Evolutionary conservation across 2,888 invertebrate species (phyloP).

Genomic region (Aricia artaxerxes): DNA sequence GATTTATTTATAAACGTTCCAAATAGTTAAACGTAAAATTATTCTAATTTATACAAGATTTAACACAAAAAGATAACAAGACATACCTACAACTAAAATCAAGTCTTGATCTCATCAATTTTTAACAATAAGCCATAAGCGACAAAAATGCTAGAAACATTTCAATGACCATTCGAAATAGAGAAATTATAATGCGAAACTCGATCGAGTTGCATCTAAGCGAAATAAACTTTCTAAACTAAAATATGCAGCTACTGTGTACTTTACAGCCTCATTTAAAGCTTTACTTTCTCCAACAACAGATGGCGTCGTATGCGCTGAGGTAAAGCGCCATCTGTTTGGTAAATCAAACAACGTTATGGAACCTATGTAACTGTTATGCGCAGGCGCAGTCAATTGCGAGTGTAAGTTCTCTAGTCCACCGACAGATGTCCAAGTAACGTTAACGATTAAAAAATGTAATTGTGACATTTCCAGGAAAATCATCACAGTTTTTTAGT

Average conservation of each 20-base stretch:
- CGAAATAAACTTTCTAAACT: constrained; percentile 30
- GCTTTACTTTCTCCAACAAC: not conserved
- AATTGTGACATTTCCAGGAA: too few relatives aligned
- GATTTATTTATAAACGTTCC: not conserved
- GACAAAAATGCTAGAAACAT: not conserved
- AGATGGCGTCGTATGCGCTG: not conserved
- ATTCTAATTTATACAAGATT: not conserved
- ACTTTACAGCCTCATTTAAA: constrained; percentile 11
- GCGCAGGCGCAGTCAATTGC: not conserved
- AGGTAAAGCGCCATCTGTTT: not conserved
- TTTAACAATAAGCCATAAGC: not conserved
- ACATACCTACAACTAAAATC: not conserved
- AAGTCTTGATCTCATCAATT: not conserved
- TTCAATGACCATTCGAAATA: constrained; percentile 21
- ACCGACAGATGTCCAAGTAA: not conserved
- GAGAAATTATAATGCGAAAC: constrained; percentile 7
- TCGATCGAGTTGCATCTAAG: constrained; percentile 16
- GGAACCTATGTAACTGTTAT: not conserved
- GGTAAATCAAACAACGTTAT: not conserved
- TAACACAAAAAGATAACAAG: not conserved
- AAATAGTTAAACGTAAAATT: not conserved
- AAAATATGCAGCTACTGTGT: constrained; percentile 6
- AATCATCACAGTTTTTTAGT: too few relatives aligned
- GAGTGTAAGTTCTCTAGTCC: not conserved
- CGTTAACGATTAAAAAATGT: not conserved